Conservation (phyloP, 2,888 invertebrate species). For the Tetragonisca angustula region DNA sequence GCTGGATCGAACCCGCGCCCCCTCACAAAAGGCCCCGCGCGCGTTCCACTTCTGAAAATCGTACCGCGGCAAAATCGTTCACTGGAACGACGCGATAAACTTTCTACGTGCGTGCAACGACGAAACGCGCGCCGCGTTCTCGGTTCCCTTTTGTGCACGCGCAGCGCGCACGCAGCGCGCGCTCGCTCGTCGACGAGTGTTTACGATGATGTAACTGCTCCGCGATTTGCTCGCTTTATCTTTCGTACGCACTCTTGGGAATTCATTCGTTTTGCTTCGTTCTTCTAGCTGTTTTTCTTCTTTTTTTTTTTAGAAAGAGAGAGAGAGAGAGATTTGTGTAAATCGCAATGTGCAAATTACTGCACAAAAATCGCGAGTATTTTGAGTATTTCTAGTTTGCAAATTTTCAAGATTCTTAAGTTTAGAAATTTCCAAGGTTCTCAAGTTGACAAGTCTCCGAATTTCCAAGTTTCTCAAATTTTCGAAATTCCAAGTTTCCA, state of each 20-base stretch:
- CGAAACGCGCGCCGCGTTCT: conserved; percentile 17
- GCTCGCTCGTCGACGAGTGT: conserved; percentile 4
- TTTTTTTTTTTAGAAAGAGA: no score
- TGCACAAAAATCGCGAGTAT: no score
- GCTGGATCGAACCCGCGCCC: conserved; percentile 6
- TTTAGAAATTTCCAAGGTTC: no score
- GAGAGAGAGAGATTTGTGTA: no score
- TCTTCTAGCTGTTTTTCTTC: no score
- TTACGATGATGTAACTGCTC: conserved; percentile 34
- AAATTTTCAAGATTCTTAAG: no score
- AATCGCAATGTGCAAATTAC: no score
- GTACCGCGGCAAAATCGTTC: conserved; percentile 33
- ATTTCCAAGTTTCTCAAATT: no score
- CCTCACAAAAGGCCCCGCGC: conserved; percentile 13
- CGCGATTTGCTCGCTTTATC: conserved; percentile 25
- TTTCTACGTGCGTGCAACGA: conserved; percentile 33
- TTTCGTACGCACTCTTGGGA: neutral
- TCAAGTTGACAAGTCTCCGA: no score
- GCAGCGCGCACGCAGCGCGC: neutral
- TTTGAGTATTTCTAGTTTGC: no score
- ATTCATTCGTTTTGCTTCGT: neutral
- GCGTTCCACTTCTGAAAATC: conserved; percentile 29
- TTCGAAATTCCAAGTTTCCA: no score
- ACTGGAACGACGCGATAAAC: conserved; percentile 34
- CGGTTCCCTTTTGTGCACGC: conserved; percentile 26